These are phyloP conservation scores for Athalia rosae DNA, from an alignment of 2,888 invertebrate genomes.

Conservation along the genomic window DNA sequence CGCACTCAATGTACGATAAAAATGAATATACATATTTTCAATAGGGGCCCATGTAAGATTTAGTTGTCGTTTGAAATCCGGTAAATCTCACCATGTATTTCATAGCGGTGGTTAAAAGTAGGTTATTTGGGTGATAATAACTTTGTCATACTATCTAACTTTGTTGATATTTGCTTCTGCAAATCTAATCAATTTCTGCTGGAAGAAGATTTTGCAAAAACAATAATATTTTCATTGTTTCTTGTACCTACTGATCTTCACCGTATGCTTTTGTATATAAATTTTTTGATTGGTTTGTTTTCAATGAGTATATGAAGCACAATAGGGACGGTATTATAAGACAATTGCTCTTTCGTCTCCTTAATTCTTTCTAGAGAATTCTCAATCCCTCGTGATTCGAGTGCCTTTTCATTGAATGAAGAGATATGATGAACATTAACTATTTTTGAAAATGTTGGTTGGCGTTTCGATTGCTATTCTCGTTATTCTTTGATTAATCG, in stretches of 20 bases:
- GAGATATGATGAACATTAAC: conserved; percentile 21
- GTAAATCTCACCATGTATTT: conserved; percentile 8
- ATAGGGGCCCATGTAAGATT: conserved; percentile 1
- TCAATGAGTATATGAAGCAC: conserved; percentile 61
- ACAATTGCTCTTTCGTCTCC: conserved; percentile 34
- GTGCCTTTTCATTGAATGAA: conserved; percentile 54
- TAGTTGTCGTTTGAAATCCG: conserved; percentile 14
- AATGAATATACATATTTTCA: not conserved
- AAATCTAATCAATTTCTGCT: not conserved
- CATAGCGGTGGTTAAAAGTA: not conserved
- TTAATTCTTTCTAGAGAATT: conserved; percentile 38
- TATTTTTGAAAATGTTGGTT: conserved; percentile 26
- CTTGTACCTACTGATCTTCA: not conserved
- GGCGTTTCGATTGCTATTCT: conserved; percentile 12
- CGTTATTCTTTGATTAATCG: not conserved
- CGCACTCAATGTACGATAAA: no score
- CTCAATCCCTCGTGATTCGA: conserved; percentile 55
- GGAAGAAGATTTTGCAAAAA: not conserved
- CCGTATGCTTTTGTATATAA: not conserved
- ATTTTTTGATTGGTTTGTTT: conserved; percentile 55
- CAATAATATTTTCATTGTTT: not conserved
- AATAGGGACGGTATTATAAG: conserved; percentile 49
- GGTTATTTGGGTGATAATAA: not conserved
- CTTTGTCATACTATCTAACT: not conserved
- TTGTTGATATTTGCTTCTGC: not conserved